phyloP scores from a whole-genome alignment of 2,888 invertebrate genomes.

The Coenonympha arcania region DNA sequence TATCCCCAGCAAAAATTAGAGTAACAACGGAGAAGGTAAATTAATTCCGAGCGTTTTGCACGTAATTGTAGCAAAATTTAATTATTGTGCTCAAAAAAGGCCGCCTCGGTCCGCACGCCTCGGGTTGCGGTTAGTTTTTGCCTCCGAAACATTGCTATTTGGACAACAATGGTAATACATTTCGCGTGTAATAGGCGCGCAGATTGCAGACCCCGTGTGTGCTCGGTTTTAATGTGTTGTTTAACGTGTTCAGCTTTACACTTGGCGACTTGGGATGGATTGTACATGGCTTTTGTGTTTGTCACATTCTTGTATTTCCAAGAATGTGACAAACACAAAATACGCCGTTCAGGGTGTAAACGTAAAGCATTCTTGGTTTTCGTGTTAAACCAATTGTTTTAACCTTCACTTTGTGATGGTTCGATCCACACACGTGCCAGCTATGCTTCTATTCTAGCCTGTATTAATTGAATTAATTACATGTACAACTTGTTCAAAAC shows the following conservation, averaged over 20 bases:
- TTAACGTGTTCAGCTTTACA: neutral
- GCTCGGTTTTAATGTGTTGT: neutral
- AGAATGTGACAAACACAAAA: too few species aligned
- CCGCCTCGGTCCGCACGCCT: neutral
- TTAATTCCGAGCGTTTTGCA: slow-evolving; percentile 4
- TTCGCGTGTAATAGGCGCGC: slow-evolving; percentile 1
- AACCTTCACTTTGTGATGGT: too few species aligned
- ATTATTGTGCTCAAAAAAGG: slow-evolving; percentile 7
- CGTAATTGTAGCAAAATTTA: slow-evolving; percentile 5
- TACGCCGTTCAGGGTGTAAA: too few species aligned
- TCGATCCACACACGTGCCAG: too few species aligned
- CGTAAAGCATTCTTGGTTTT: too few species aligned
- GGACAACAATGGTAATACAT: slow-evolving; percentile 11
- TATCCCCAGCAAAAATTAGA: slow-evolving; percentile 1
- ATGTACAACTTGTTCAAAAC: too few species aligned
- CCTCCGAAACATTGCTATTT: slow-evolving; percentile 5
- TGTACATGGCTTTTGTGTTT: neutral
- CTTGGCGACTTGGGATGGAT: neutral
- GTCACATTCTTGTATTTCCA: neutral
- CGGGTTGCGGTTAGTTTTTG: slow-evolving; percentile 10
- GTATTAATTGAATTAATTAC: too few species aligned
- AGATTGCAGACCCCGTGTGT: neutral
- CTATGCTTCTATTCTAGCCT: too few species aligned
- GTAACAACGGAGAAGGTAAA: neutral
- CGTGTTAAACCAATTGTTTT: too few species aligned